Base-by-base conservation (phyloP, 2,888 invertebrate species). In the Drosophila paranaensis region DNA sequence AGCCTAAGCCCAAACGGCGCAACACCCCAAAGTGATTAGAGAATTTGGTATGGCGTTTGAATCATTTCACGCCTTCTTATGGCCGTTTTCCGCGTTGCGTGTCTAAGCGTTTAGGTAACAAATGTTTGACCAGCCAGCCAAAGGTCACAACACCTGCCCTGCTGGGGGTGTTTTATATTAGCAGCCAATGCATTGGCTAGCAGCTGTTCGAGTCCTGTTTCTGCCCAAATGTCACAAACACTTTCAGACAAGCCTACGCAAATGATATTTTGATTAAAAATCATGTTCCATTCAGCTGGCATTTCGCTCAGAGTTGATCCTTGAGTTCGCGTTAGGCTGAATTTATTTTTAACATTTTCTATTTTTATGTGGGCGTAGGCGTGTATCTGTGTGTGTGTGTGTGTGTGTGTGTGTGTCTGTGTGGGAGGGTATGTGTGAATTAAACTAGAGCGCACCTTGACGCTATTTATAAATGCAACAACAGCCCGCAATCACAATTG, bases 401-500 rank as follows among this genome's bases (percentile, higher is more conserved):
- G 25, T 45, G 25, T 25, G 13, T 45, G 25, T 45, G 45, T 48
- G 35, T 20, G 3, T 45, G 25, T 45, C 13, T 25, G 13, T 45
- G 25, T 45, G 45, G 58, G 25, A 16, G 25, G 45, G 33, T 37
- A 54, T 57, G 13, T 61, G 39, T 81, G 71, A 65, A 72, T 71
- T 60, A 82, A 88, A 85, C 66, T 88, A 86, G 84, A 84, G 83
- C 84, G 74, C 77, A 90, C 84, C 84, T 84, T 84, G 89, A 70
- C 86, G 83, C 87, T 84, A 84, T 84, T 88, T 90, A 82, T 84
- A 90, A 76, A 86, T 55, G 58, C 54, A 82, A 67, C 62, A 79
- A 58, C 60, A 61, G 53, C 53, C 53, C 60, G 57, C 77, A 64
- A 61, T 45, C 74, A 70, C 78, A 90, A 79, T 74, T 74, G 87